Base-by-base conservation (phyloP, 2,888 invertebrate genomes). In the Nomada hirtipes region DNA sequence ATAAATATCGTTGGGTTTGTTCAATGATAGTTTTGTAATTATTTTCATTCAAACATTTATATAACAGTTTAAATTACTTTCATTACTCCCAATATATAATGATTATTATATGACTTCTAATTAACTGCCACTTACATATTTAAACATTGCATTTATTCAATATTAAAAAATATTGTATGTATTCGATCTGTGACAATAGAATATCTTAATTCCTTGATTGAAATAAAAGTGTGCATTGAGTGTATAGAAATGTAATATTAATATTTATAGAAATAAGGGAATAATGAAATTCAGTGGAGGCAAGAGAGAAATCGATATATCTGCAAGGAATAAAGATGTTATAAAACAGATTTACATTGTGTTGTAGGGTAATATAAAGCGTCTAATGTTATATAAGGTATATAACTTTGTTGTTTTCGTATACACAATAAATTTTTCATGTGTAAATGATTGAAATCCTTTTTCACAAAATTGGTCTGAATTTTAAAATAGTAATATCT, bases 1-100 rank as follows among this genome's bases (percentile, higher is more conserved):
- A 50, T 13, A 74, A 73, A 50, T 36, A 60, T 26, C 60, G 82
- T 90, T 89, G 36, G 79, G 70, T 85, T 87, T 86, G 82, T 84
- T 85, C 86, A 81, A 76, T 72, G 64, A 68, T 67, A 44, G 59
- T 80, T 85, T 71, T 47, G 13, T 72, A 65, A 61, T 70, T 70
- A 61, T 69, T 57, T 23, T 23, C 18, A 70, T 61, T 67, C 70
- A 67, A 42, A 47, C 60, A 42, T 75, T 69, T 7, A 13, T 47
- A 15, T 11, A 64, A 42, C 75, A 42, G 18, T 67, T 29, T 55
- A 4, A 9, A 60, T 72, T 23, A 59, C 9, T 55, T 60, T 42
- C 55, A 65, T 47, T 53, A 74, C 57, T 36, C 23, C 55, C 77
- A 69, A n/a, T 70, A 23, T 60, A 73, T 60, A 73, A 69, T 26